phyloP scores from a whole-genome alignment of 2,797 vertebrate species.

The Mallotus villosus region DNA sequence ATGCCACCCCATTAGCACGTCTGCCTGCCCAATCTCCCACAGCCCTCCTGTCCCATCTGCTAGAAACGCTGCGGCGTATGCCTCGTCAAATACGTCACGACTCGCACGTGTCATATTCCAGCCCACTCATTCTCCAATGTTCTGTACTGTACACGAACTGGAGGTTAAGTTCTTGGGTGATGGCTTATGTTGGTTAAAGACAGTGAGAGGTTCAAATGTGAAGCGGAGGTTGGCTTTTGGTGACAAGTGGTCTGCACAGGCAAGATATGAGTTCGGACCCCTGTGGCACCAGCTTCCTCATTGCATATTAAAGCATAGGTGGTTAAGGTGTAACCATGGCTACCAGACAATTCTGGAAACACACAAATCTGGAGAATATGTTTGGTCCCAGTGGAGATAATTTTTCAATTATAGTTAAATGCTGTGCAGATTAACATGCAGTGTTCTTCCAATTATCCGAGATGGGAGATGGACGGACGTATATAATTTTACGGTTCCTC shows the following conservation, averaged over 20 bases:
- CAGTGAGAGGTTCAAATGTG: constrained; percentile 30
- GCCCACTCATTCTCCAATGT: constrained; percentile 45
- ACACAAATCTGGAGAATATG: not conserved
- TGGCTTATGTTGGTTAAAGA: constrained; percentile 27
- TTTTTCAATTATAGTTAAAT: not conserved
- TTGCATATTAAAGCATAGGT: constrained; percentile 32
- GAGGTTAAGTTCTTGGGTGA: constrained; percentile 24
- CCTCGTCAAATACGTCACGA: constrained; percentile 48
- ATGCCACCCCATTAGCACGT: constrained; percentile 60
- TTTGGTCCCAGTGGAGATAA: not conserved
- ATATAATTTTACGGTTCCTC: not conserved
- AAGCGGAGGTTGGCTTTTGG: constrained; percentile 38
- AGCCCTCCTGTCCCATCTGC: constrained; percentile 72
- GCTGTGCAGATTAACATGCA: not conserved
- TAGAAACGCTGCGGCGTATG: constrained; percentile 62
- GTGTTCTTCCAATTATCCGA: not conserved
- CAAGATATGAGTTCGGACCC: constrained; percentile 37
- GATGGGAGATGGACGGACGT: not conserved
- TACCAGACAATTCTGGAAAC: constrained; percentile 33
- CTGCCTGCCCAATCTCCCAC: constrained; percentile 51
- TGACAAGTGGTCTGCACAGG: constrained; percentile 33
- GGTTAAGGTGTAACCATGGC: constrained; percentile 48
- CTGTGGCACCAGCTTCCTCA: constrained; percentile 18
- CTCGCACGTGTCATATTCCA: constrained; percentile 58
- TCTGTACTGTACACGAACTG: constrained; percentile 23